These are phyloP conservation scores for Lepus oiostolus DNA, from an alignment of 2,797 vertebrate species.

Conservation along the genomic window DNA sequence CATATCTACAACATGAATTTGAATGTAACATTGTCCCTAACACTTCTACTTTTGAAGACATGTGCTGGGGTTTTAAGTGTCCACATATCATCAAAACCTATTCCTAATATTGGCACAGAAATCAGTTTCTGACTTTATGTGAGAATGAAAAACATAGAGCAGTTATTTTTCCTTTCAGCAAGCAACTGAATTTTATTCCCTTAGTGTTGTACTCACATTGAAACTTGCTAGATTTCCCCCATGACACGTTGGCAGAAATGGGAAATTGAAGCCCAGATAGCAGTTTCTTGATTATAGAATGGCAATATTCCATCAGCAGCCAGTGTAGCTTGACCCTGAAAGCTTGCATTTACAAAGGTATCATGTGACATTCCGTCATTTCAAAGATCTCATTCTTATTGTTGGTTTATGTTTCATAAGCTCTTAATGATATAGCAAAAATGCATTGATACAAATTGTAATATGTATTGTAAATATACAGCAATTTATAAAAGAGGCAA, in stretches of 20 bases:
- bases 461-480: not conserved
- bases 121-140: constrained; percentile 57
- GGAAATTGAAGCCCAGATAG: not conserved
- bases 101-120: constrained; percentile 41
- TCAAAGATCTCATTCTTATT: not conserved
- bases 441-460: not conserved
- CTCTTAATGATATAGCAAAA: not conserved
- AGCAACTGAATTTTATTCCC: not conserved
- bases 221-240: not conserved
- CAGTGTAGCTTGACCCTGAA: not conserved
- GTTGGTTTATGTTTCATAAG: not conserved
- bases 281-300: not conserved
- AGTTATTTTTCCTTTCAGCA: constrained; percentile 29
- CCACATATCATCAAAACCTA: constrained; percentile 15
- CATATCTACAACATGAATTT: not conserved
- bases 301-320: not conserved
- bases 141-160: constrained; percentile 31
- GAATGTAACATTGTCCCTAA: constrained; percentile 28
- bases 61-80: constrained; percentile 39
- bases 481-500: not conserved
- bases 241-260: not conserved
- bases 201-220: not conserved
- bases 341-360: not conserved
- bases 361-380: not conserved
- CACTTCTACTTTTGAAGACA: constrained; percentile 19